Evolutionary conservation across 2,113 vertebrate species (phyloP).

Genomic region (Puntigrus tetrazona): DNA sequence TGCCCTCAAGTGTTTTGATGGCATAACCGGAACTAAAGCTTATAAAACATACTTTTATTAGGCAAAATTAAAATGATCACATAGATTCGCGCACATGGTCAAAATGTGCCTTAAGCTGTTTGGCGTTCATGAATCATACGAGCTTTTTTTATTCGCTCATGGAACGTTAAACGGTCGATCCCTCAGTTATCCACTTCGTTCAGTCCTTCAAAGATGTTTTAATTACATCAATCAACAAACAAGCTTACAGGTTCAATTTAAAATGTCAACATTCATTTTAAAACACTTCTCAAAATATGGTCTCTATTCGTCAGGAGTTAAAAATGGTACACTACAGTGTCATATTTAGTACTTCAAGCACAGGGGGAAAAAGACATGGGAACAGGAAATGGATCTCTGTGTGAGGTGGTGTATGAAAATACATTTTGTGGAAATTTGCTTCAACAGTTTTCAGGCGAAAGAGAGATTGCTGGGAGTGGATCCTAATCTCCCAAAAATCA

Average conservation of each 20-base stretch:
- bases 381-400: conserved; percentile 19
- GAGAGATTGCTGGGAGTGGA: background rate
- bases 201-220: conserved; percentile 54
- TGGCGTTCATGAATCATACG: background rate
- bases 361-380: conserved; percentile 37
- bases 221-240: conserved; percentile 68
- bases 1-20: background rate
- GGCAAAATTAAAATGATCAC: background rate
- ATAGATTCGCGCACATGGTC: background rate
- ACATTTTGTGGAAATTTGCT: conserved; percentile 12
- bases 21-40: background rate
- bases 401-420: conserved; percentile 24
- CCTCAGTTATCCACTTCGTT: background rate
- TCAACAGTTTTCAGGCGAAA: background rate
- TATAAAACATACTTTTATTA: background rate
- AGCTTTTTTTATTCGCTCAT: background rate
- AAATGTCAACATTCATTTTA: conserved; percentile 42
- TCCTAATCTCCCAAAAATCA: background rate
- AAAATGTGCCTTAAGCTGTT: background rate
- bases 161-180: background rate
- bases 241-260: conserved; percentile 53
- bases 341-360: conserved; percentile 58
- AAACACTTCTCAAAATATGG: conserved; percentile 69
- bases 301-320: conserved; percentile 59
- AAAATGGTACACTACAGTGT: conserved; percentile 56